phyloP scores from a whole-genome alignment of 2,888 invertebrate species.

The Sinohyriopsis cumingii region DNA sequence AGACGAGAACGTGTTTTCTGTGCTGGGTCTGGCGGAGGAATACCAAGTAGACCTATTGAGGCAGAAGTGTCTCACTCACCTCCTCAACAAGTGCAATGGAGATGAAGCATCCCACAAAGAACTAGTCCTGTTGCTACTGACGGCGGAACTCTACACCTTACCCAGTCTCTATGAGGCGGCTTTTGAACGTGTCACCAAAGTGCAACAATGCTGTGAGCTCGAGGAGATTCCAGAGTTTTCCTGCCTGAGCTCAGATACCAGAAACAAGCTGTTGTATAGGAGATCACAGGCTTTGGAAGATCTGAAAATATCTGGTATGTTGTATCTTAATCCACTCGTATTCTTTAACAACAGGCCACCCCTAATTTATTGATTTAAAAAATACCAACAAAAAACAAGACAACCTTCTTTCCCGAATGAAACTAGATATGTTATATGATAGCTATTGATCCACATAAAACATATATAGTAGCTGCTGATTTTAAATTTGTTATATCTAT shows the following conservation, averaged over 20 bases:
- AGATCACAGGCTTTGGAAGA: conserved; percentile 28
- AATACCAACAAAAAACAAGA: no score
- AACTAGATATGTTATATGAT: no score
- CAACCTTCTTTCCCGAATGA: no score
- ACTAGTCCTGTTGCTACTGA: conserved; percentile 31
- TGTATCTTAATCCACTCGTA: no score
- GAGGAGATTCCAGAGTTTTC: conserved; percentile 23
- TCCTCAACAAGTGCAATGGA: conserved; percentile 31
- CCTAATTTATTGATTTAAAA: no score
- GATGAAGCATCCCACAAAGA: conserved; percentile 21
- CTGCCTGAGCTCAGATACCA: conserved; percentile 27
- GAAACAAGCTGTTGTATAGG: conserved; percentile 18
- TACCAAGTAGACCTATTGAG: conserved; percentile 36
- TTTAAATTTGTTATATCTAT: no score
- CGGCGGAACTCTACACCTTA: conserved; percentile 32
- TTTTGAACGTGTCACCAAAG: conserved; percentile 30
- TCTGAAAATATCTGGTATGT: conserved; percentile 31
- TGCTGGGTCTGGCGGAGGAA: conserved; percentile 38
- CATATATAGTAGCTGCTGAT: no score
- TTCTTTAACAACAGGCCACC: no score
- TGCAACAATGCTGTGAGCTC: conserved; percentile 19
- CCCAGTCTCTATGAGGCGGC: conserved; percentile 29
- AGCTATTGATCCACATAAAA: no score
- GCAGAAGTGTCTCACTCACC: conserved; percentile 36
- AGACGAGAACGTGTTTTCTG: conserved; percentile 38